Base-by-base conservation (phyloP, 2,113 vertebrate genomes). In the Chaetorhynchus papuensis region DNA sequence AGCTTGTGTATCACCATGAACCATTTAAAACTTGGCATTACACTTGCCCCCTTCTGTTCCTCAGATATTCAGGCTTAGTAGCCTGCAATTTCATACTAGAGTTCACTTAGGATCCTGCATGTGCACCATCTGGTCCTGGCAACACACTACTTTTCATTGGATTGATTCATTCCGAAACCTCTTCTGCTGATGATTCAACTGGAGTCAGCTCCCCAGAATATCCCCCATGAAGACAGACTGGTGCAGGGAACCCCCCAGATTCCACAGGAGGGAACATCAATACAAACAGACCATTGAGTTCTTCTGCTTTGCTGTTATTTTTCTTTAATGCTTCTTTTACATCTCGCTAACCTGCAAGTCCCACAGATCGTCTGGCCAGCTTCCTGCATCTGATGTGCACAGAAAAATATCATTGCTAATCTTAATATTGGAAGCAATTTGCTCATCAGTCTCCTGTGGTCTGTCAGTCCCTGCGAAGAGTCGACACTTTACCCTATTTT, bases 101-200 rank as follows among this genome's bases (percentile, higher is more conserved):
- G 68, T 61, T 88, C 90, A 80, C 60, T 93, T 31, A 75, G 68
- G 42, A 86, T 90, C 79, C 61, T 77, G 54, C 9, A 22, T 86
- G 71, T 41, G 68, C 64, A 93, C 96, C 94, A 94, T 96, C 92
- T 97, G 96, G 42, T 89, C 63, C 71, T 95, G 90, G 92, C 90
- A 94, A 77, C 50, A 65, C 9, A 10, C 26, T 10, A 26, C 64
- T 83, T 93, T 61, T 72, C 61, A 52, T 53, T n/a, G 53, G 84
- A 95, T 33, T 66, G 54, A 90, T 94, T 78, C n/a, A 64, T 68
- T 93, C 79, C 39, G 47, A 93, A 91, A 50, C 13, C 42, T 79
- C n/a, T 90, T 84, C 84, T 79, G 69, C 66, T 95, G 70, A 85
- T 83, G 84, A 57, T 76, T 91, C 78, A 88, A 12, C 44, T 72